Conservation (phyloP, 2,113 vertebrate species). For the Hippocampus abdominalis region DNA sequence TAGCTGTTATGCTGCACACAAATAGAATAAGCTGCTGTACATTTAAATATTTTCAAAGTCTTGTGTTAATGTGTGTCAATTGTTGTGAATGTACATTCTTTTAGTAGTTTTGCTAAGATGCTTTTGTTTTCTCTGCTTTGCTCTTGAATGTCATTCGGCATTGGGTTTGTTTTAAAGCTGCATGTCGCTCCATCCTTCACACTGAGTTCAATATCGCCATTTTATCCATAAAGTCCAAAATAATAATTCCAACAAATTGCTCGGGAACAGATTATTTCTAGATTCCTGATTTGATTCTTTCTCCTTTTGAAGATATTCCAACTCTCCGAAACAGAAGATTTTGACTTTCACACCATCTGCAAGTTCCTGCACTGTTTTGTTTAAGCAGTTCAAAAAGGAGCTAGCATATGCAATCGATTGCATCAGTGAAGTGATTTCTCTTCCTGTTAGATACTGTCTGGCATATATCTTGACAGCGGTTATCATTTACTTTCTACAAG, state of each 20-base stretch:
- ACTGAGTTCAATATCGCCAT: not conserved
- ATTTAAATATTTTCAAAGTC: too few relatives aligned
- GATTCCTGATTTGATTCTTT: too few relatives aligned
- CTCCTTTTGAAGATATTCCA: not conserved
- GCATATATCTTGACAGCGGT: slow-evolving; percentile 18
- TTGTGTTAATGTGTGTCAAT: too few relatives aligned
- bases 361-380: slow-evolving; percentile 27
- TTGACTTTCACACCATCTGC: slow-evolving; percentile 36
- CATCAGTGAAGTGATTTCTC: slow-evolving; percentile 25
- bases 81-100: too few relatives aligned
- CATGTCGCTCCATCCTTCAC: not conserved
- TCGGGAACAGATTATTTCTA: not conserved
- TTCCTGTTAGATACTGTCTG: slow-evolving; percentile 20
- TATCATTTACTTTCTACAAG: slow-evolving; percentile 27
- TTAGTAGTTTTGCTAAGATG: too few relatives aligned
- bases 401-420: slow-evolving; percentile 42
- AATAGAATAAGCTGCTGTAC: too few relatives aligned
- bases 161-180: too few relatives aligned
- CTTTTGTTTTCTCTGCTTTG: too few relatives aligned
- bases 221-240: not conserved
- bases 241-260: not conserved
- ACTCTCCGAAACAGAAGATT: slow-evolving; percentile 7
- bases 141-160: too few relatives aligned
- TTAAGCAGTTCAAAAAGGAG: slow-evolving; percentile 26
- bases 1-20: too few relatives aligned